These are phyloP conservation scores for Margarornis squamiger DNA, from an alignment of 2,797 vertebrate genomes.

Conservation along the genomic window DNA sequence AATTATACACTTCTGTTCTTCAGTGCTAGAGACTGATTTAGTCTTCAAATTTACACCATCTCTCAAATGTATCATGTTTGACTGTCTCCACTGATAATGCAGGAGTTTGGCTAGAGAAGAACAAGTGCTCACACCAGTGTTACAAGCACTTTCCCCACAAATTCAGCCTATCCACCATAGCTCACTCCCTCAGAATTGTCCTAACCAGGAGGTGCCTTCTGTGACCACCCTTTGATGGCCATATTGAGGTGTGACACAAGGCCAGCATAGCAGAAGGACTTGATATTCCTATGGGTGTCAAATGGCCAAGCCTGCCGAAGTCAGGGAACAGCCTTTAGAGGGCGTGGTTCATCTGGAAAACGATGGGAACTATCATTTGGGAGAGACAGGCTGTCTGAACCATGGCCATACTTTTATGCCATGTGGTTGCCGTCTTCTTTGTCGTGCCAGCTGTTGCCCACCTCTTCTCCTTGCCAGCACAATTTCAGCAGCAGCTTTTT, in stretches of 20 bases:
- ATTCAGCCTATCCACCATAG: neutral
- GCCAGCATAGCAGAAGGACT: neutral
- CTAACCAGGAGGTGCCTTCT: neutral
- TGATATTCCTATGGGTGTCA: neutral
- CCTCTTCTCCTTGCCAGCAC: neutral
- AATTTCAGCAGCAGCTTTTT: neutral
- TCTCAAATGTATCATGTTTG: neutral
- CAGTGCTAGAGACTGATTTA: neutral
- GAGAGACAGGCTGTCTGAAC: neutral
- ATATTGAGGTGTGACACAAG: neutral
- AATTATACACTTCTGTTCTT: neutral
- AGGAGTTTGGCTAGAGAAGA: neutral
- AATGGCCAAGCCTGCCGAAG: neutral
- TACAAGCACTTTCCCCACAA: neutral
- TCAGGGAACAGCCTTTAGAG: neutral
- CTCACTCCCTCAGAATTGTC: neutral
- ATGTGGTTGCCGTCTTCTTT: neutral
- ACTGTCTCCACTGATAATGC: neutral
- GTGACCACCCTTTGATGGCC: neutral
- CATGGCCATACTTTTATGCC: neutral
- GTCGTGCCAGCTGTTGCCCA: neutral
- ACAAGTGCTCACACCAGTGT: neutral
- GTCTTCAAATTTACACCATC: neutral
- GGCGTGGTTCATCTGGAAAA: conserved; percentile 34
- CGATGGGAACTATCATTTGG: neutral